phyloP scores from a whole-genome alignment of 2,888 invertebrate genomes.

The Scelioninae gen. 1 region DNA sequence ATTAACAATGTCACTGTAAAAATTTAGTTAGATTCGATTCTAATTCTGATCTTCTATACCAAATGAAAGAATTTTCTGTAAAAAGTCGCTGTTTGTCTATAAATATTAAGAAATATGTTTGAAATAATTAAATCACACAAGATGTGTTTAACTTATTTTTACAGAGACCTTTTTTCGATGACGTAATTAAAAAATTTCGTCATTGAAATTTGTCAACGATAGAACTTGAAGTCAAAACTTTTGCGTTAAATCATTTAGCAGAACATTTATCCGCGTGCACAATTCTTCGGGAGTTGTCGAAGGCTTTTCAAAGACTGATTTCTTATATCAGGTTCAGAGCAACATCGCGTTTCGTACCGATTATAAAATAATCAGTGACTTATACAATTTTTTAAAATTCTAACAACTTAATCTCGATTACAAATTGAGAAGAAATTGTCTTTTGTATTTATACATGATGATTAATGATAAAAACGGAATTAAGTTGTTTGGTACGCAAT shows the following conservation, averaged over 20 bases:
- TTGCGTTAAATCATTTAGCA: not conserved
- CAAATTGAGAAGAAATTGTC: not conserved
- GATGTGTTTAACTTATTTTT: not conserved
- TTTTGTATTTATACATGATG: not conserved
- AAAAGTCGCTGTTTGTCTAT: too few species aligned
- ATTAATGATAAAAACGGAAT: not conserved
- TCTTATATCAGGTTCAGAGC: conserved; percentile 31
- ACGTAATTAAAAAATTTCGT: not conserved
- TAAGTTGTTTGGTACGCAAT: conserved; percentile 9
- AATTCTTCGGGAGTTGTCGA: conserved; percentile 26
- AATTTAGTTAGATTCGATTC: not conserved
- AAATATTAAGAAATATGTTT: too few species aligned
- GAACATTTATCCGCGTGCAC: conserved; percentile 14
- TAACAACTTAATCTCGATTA: too few species aligned
- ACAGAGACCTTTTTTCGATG: not conserved
- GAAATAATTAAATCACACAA: not conserved
- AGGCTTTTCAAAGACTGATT: conserved; percentile 47
- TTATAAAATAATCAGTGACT: not conserved
- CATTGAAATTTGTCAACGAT: not conserved
- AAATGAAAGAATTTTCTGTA: too few species aligned
- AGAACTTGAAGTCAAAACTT: not conserved
- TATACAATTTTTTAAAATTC: not conserved
- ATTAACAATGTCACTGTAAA: conserved; percentile 37
- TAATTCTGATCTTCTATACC: not conserved
- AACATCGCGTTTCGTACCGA: conserved; percentile 9